Evolutionary conservation across 2,888 invertebrate species (phyloP), one percentile per base, ranked within the genome.

Genomic region (Tetropium fuscum): DNA sequence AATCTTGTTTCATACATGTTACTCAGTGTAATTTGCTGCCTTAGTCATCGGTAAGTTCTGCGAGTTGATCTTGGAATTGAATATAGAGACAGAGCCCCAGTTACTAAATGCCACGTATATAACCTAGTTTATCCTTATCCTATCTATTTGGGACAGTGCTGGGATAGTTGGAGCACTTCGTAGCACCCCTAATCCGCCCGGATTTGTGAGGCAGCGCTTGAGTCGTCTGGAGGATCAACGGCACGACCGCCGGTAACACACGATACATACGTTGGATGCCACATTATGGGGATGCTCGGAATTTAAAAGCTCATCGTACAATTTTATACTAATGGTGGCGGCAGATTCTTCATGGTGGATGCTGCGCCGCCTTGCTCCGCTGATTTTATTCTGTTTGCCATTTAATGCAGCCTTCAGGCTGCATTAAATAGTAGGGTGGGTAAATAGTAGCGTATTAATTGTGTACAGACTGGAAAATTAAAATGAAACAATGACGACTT

Each of bases 91-190:
- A 22, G 57, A 59, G 59, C 58, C 49, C 51, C 55, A 58, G 63
- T 55, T 60, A 71, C 66, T 66, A 70, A 73, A 74, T 71, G 70
- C 71, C 70, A 67, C 70, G 71, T 72, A 72, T 72, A 71, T 71
- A 71, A 66, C 67, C 69, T 62, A 70, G 69, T 72, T 74, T 71
- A 74, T 64, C 65, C 68, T 72, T 72, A 76, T 74, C 73, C 75
- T 73, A 74, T 75, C 76, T 75, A 74, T 75, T 73, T 71, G 68
- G 73, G 73, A 66, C 74, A 71, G 71, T 70, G 67, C 65, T 54
- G 67, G 70, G 65, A 69, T 72, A 74, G 72, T 73, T 69, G 68
- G 65, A 70, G 67, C 68, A 69, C 57, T 41, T 43, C 18, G 49
- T 48, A 54, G 58, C 72, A 65, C 69, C 61, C 66, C 70, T 78